Percentiles rank a stretch among this genome's conserved stretches.
phyloP scores from a whole-genome alignment of 35 echinoderm and acorn worm species.

The Apostichopus parvimensis region DNA sequence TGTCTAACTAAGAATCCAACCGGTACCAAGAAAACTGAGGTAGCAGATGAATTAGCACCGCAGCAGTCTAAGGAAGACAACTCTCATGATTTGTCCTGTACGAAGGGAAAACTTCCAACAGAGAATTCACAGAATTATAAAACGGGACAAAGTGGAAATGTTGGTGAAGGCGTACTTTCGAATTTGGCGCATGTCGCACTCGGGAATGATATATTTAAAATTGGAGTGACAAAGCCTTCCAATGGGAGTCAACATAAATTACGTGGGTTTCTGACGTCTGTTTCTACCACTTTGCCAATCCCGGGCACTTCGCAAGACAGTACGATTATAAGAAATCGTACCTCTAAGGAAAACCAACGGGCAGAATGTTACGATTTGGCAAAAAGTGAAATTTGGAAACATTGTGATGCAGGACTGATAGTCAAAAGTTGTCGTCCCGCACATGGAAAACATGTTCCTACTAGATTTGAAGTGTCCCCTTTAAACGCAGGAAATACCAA shows the following conservation, averaged over 20 bases:
- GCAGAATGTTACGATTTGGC: not conserved
- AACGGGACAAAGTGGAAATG: too few relatives aligned
- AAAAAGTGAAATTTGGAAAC: not conserved
- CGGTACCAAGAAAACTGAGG: too few relatives aligned
- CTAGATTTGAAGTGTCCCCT: not conserved
- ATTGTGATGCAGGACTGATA: not conserved
- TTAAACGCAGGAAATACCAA: not conserved
- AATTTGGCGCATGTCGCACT: not conserved
- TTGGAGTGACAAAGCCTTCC: not conserved
- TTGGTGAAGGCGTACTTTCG: not conserved
- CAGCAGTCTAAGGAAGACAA: not conserved
- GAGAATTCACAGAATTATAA: not conserved
- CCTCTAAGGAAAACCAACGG: not conserved
- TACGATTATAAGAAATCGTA: not conserved
- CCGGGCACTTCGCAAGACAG: not conserved
- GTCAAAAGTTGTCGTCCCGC: too few relatives aligned
- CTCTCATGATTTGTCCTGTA: too few relatives aligned
- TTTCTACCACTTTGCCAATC: not conserved
- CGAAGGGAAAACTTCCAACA: too few relatives aligned
- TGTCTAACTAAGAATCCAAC: not conserved
- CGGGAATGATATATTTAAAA: conserved; percentile 12
- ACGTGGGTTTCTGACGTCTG: not conserved
- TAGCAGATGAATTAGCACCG: too few relatives aligned
- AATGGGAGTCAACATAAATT: not conserved
- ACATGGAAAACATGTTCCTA: too few relatives aligned